Conservation (phyloP, 2,113 vertebrate species). For the Balaeniceps rex region DNA sequence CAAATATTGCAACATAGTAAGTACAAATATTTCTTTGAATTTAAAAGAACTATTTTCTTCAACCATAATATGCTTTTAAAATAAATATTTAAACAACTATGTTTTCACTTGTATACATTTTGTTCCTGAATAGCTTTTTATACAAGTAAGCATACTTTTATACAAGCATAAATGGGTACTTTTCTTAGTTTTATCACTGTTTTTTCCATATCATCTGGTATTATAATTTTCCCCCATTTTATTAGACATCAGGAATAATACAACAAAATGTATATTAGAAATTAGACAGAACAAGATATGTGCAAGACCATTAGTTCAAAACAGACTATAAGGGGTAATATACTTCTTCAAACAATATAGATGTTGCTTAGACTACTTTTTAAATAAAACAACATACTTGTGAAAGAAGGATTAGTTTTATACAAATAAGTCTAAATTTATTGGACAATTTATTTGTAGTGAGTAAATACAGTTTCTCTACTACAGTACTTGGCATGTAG, state of each 20-base stretch:
- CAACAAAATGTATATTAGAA: background rate
- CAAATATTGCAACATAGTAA: background rate
- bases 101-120: background rate
- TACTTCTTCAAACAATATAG: background rate
- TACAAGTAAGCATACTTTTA: background rate
- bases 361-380: background rate
- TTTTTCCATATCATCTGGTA: background rate
- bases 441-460: background rate
- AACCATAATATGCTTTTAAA: background rate
- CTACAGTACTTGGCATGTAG: background rate
- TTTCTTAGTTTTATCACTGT: background rate
- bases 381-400: background rate
- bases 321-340: background rate
- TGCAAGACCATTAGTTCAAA: background rate
- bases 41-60: background rate
- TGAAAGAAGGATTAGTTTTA: background rate
- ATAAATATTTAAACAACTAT: background rate
- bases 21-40: background rate
- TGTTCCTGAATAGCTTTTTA: background rate
- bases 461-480: background rate
- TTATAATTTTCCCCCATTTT: background rate
- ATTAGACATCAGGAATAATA: background rate
- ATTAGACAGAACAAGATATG: background rate
- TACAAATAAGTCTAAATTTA: background rate
- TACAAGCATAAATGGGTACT: background rate